A percentile compares a stretch with the other conserved stretches of the same genome.
phyloP scores from a whole-genome alignment of 2,888 invertebrate genomes.

The Pandemis corylana region DNA sequence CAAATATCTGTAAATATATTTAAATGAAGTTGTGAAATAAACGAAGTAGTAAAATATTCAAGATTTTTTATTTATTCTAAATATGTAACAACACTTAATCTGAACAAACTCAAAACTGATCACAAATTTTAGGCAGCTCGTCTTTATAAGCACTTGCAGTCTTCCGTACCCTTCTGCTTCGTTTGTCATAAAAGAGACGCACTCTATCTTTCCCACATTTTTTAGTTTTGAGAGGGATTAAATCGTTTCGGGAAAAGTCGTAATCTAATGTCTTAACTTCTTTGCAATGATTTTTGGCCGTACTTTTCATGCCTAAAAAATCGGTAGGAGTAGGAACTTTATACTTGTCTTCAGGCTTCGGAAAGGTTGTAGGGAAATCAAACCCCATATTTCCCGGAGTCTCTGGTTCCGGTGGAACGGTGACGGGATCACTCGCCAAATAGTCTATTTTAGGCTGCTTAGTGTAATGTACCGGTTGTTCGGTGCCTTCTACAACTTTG shows the following conservation, averaged over 20 bases:
- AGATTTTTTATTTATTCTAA: constrained; percentile 42
- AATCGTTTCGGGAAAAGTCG: neutral
- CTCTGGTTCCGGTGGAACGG: neutral
- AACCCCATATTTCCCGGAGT: neutral
- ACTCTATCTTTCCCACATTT: constrained; percentile 68
- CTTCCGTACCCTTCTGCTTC: constrained; percentile 60
- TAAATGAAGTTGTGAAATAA: constrained; percentile 43
- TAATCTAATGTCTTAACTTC: neutral
- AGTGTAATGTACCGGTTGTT: constrained; percentile 5
- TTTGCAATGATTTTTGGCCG: neutral
- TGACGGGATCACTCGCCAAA: constrained; percentile 15
- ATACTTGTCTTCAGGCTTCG: neutral
- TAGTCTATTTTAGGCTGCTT: constrained; percentile 43
- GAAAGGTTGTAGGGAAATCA: neutral
- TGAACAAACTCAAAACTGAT: constrained; percentile 30
- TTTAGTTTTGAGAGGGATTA: constrained; percentile 43
- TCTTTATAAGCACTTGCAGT: constrained; percentile 45
- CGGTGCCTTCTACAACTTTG: constrained; percentile 55
- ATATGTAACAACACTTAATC: constrained; percentile 25
- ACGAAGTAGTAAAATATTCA: neutral
- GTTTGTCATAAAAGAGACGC: constrained; percentile 65
- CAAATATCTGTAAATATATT: constrained; percentile 49
- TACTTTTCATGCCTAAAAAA: neutral
- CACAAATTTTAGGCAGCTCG: constrained; percentile 56
- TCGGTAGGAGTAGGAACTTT: neutral